Percentiles rank a stretch among this genome's conserved stretches.
Evolutionary conservation across 2,888 invertebrate species (phyloP).

Genomic region (Peribatodes rhomboidaria): DNA sequence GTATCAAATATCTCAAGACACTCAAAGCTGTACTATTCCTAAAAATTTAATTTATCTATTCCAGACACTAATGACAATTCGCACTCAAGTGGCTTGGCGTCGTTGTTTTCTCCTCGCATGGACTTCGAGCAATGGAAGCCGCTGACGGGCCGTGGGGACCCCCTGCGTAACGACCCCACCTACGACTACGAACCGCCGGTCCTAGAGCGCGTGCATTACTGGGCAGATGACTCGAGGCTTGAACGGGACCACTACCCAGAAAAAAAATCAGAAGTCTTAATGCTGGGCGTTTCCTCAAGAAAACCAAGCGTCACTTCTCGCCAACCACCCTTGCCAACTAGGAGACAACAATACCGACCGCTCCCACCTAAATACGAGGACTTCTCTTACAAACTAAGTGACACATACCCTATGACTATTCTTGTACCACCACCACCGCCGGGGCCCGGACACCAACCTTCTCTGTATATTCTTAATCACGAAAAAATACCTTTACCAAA

Average conservation of each 20-base stretch:
- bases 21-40: slow-evolving; percentile 5
- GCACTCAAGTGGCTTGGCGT: slow-evolving; percentile 62
- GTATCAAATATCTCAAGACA: neutral
- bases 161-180: slow-evolving; percentile 93
- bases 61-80: slow-evolving; percentile 65
- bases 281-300: slow-evolving; percentile 90
- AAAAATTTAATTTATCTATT: slow-evolving; percentile 45
- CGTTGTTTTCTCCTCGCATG: slow-evolving; percentile 90
- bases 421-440: slow-evolving; percentile 90
- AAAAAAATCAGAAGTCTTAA: slow-evolving; percentile 90
- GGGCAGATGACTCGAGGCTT: slow-evolving; percentile 89
- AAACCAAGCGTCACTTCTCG: slow-evolving; percentile 87
- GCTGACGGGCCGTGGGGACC: slow-evolving; percentile 91
- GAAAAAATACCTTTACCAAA: slow-evolving; percentile 58
- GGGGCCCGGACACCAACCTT: slow-evolving; percentile 73
- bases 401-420: slow-evolving; percentile 88
- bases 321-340: slow-evolving; percentile 68
- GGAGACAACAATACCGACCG: slow-evolving; percentile 58
- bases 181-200: slow-evolving; percentile 95
- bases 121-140: slow-evolving; percentile 96
- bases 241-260: slow-evolving; percentile 83
- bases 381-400: slow-evolving; percentile 80
- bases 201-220: slow-evolving; percentile 92
- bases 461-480: slow-evolving; percentile 67
- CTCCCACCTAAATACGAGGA: slow-evolving; percentile 79